phyloP scores from a whole-genome alignment of 92 coral and sea anemone species.

The Paramuricea clavata region DNA sequence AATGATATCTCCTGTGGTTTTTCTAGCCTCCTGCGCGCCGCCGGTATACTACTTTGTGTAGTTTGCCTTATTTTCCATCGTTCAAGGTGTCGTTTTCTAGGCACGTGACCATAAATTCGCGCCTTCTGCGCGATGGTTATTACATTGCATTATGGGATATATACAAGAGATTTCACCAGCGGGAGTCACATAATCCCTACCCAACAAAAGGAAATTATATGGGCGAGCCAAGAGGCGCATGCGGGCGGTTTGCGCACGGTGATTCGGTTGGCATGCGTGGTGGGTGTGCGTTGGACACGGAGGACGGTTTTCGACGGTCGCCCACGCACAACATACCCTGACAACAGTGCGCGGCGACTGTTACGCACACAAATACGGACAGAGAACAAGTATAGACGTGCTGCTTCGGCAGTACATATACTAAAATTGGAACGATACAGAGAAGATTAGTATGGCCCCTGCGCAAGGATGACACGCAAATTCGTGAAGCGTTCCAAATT shows the following conservation, averaged over 20 bases:
- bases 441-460: slow-evolving; percentile 78
- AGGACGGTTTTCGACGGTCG: too few relatives aligned
- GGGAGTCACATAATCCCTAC: not conserved
- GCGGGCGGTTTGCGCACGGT: too few relatives aligned
- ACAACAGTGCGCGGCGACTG: too few relatives aligned
- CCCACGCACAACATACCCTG: too few relatives aligned
- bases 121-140: not conserved
- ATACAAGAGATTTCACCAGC: not conserved
- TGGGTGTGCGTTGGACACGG: too few relatives aligned
- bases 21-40: too few relatives aligned
- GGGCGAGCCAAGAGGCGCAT: too few relatives aligned
- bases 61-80: not conserved
- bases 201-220: not conserved
- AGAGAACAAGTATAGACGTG: not conserved
- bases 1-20: too few relatives aligned
- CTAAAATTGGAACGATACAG: slow-evolving; percentile 68
- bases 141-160: not conserved
- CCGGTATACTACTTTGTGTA: too few relatives aligned
- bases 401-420: slow-evolving; percentile 64
- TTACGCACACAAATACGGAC: too few relatives aligned
- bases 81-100: not conserved
- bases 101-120: not conserved
- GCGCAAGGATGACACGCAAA: slow-evolving; percentile 96
- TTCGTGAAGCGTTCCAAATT: slow-evolving; percentile 97
- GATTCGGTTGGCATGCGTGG: too few relatives aligned